Evolutionary conservation across 2,113 vertebrate species (phyloP).

Genomic region (Tetrax tetrax): DNA sequence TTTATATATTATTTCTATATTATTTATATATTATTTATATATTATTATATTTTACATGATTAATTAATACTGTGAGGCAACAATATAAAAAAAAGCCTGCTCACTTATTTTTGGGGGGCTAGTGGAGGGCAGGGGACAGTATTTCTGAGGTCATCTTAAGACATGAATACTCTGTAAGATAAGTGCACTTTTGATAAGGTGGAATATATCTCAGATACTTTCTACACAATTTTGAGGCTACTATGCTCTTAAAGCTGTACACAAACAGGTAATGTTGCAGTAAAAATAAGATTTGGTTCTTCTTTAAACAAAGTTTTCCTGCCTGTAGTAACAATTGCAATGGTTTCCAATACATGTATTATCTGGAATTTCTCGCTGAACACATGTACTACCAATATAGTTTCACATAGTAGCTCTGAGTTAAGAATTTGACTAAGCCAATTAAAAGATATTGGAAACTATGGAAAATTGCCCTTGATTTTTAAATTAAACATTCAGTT

Average conservation of each 20-base stretch:
- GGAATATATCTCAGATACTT: not conserved
- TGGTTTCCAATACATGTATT: not conserved
- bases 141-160: not conserved
- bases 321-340: not conserved
- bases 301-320: not conserved
- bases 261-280: not conserved
- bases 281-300: not conserved
- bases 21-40: not conserved
- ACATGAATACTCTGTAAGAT: not conserved
- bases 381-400: rapidly evolving
- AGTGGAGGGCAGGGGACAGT: not conserved
- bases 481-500: not conserved
- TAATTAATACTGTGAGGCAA: not conserved
- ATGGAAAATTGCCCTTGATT: not conserved
- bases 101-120: rapidly evolving
- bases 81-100: not conserved
- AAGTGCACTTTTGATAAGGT: not conserved
- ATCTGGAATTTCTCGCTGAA: not conserved
- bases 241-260: not conserved
- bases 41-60: not conserved
- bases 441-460: not conserved
- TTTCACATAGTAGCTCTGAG: not conserved
- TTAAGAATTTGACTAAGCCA: not conserved
- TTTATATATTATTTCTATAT: too few relatives aligned
- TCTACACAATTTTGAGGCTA: not conserved